Percentiles rank a stretch among this genome's conserved stretches.
Conservation (phyloP, 2,113 vertebrate genomes). For the Trogon melanurus region DNA sequence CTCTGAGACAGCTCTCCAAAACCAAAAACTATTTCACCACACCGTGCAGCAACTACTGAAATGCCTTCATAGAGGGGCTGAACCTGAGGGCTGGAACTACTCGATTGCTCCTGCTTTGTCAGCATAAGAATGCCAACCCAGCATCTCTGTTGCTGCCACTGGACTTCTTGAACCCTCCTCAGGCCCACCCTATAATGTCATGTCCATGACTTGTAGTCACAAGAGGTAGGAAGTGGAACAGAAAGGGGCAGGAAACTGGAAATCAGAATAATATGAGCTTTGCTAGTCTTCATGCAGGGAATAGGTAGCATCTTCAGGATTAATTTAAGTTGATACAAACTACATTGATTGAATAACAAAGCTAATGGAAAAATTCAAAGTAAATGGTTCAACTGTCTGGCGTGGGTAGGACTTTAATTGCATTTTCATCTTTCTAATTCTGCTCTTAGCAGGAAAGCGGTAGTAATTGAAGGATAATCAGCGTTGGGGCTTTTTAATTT, state of each 20-base stretch:
- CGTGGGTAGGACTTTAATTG: background rate
- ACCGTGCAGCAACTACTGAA: background rate
- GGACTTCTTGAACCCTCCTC: background rate
- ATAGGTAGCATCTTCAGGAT: background rate
- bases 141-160: background rate
- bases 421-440: slow-evolving; percentile 14
- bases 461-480: slow-evolving; percentile 4
- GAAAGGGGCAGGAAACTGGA: background rate
- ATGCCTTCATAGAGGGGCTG: background rate
- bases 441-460: slow-evolving; percentile 3
- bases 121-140: background rate
- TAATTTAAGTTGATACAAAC: background rate
- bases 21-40: background rate
- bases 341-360: background rate
- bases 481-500: background rate
- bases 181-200: background rate
- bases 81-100: background rate
- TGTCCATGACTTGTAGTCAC: no score
- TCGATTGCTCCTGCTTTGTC: background rate
- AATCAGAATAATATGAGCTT: background rate
- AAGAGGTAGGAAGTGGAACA: background rate
- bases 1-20: background rate
- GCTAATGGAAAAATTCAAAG: background rate
- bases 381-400: background rate
- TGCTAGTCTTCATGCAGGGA: background rate